Conservation (phyloP, 2,797 vertebrate genomes). For the Onychomys leucogaster region DNA sequence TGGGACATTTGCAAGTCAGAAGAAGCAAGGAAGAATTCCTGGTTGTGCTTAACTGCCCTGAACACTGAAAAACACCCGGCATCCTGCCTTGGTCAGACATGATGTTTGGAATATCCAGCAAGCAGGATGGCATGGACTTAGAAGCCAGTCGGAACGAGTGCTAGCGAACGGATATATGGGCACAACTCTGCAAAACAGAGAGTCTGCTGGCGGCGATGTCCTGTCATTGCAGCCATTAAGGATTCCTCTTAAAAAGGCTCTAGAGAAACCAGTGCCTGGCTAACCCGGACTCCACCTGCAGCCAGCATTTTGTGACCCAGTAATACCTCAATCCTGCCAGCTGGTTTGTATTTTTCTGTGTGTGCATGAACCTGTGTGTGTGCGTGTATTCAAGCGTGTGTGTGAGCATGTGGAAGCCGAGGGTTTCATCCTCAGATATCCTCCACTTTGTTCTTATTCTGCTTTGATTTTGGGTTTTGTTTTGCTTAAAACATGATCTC, state of each 20-base stretch:
- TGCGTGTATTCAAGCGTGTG: background rate
- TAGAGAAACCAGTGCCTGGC: background rate
- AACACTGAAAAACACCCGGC: background rate
- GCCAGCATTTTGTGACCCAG: background rate
- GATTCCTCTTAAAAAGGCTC: background rate
- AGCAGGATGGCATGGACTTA: background rate
- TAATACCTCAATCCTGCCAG: background rate
- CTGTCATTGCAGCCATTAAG: background rate
- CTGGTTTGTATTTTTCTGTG: background rate
- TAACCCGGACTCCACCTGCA: background rate
- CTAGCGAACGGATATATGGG: background rate
- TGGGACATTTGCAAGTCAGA: background rate
- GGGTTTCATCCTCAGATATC: too few species aligned
- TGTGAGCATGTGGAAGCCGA: too few species aligned
- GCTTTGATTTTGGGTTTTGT: background rate
- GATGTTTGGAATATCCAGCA: background rate
- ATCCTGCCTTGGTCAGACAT: background rate
- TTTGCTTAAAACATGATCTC: background rate
- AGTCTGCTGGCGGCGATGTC: background rate
- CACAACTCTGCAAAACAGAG: background rate
- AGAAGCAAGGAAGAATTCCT: background rate
- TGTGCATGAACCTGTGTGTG: background rate
- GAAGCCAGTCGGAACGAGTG: background rate
- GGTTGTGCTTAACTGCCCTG: background rate
- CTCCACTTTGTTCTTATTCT: background rate